Base-by-base conservation (phyloP, 2,797 vertebrate genomes). In the Sebastes melanostomus region DNA sequence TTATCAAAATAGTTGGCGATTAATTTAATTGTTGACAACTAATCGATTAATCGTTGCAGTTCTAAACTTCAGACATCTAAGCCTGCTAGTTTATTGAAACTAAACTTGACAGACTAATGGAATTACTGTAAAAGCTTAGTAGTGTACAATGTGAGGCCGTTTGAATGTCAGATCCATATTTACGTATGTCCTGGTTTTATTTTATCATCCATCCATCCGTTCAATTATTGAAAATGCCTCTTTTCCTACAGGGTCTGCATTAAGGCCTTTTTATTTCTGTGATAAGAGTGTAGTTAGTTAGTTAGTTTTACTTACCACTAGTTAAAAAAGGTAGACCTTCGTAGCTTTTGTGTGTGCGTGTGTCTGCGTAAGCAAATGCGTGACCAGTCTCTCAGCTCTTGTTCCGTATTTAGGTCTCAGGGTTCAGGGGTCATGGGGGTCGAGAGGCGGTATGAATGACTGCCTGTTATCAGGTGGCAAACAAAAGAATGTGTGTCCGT, bases 381-480 rank as follows among this genome's bases (percentile, higher is more conserved):
- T 87, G 87, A 91, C 72, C 75, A 30, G 73, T 75, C 69, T 77
- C 72, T 84, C 75, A 69, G 79, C 89, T 86, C 86, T 83, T 71
- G 78, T 89, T 92, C 90, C 16, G 62, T 78, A 93, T 94, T 93
- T 92, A 92, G 89, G 85, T 82, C 86, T 78, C 66, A 72, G 78
- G 86, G 92, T 87, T 93, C 88, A 91, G 68, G 36, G 93, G 90
- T 90, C 89, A 84, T 2, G 3, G 67, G 78, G 88, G 87, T 92
- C 55, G 80, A 81, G 88, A 85, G 72, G 77, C 27, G 13, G 81
- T 68, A 92, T 90, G 90, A 93, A 91, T 87, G 88, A 88, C 77
- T 71, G 86, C 62, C 86, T 91, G 91, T 93, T 92, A 89, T 92
- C 89, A 93, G 85, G 91, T 93, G 90, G 86, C 70, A 66, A 91